phyloP scores from a whole-genome alignment of 2,888 invertebrate species.

The Coleophora flavipennella region DNA sequence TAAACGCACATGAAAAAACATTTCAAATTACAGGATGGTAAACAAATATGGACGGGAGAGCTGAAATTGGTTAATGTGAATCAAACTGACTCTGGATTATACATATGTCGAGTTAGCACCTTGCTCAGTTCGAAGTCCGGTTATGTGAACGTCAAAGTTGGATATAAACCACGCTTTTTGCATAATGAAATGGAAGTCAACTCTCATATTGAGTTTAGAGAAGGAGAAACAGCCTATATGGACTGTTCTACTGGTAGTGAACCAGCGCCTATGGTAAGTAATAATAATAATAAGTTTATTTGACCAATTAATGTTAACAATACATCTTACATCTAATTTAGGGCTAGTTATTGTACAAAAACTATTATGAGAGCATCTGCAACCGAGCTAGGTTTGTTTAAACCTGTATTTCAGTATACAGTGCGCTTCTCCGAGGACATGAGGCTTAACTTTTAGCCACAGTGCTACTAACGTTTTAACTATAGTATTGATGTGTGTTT shows the following conservation, averaged over 20 bases:
- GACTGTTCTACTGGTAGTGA: slow-evolving; percentile 28
- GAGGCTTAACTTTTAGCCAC: too few species aligned
- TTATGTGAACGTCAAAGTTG: slow-evolving; percentile 25
- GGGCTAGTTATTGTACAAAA: too few species aligned
- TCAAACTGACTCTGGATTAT: slow-evolving; percentile 28
- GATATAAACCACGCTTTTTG: slow-evolving; percentile 30
- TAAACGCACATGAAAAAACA: too few species aligned
- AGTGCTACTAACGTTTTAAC: too few species aligned
- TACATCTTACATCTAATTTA: too few species aligned
- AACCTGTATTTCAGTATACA: too few species aligned
- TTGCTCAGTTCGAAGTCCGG: slow-evolving; percentile 19
- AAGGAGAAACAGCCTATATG: slow-evolving; percentile 16
- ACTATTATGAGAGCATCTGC: too few species aligned
- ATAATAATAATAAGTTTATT: too few species aligned
- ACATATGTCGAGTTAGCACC: slow-evolving; percentile 37
- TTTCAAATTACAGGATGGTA: slow-evolving; percentile 24
- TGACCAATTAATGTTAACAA: too few species aligned
- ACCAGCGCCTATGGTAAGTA: slow-evolving; percentile 33
- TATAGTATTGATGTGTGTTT: too few species aligned
- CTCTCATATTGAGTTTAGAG: slow-evolving; percentile 19
- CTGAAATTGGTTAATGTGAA: slow-evolving; percentile 21
- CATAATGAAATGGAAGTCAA: slow-evolving; percentile 17
- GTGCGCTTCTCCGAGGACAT: too few species aligned
- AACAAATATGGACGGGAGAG: slow-evolving; percentile 16
- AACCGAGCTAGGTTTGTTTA: too few species aligned